Evolutionary conservation across 2,797 vertebrate species (phyloP).

Genomic region (Typhlichthys eigenmanni): DNA sequence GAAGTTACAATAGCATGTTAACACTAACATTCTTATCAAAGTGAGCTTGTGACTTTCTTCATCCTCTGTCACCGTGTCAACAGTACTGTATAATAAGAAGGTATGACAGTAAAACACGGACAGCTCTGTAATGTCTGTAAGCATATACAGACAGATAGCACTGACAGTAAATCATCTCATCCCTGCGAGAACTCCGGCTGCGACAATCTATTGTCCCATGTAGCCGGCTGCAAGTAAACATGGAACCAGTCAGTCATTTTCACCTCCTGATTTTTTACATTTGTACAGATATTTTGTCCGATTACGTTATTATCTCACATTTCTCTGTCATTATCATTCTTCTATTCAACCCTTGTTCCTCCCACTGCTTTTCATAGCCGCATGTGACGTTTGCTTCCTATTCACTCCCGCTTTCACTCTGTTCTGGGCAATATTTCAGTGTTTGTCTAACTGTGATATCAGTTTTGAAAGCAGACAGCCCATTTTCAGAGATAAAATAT

Average conservation of each 20-base stretch:
- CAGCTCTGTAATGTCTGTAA: background rate
- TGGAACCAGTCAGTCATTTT: background rate
- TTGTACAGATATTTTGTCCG: background rate
- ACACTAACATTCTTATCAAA: too few species aligned
- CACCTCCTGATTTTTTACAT: background rate
- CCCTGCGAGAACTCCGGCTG: background rate
- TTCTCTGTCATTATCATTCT: background rate
- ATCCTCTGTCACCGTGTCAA: background rate
- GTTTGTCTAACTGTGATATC: constrained; percentile 30
- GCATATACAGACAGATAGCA: background rate
- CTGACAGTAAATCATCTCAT: background rate
- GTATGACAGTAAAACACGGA: background rate
- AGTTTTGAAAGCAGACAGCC: constrained; percentile 34
- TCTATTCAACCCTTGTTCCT: background rate
- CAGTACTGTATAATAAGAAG: background rate
- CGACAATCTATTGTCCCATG: background rate
- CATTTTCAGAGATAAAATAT: constrained; percentile 32
- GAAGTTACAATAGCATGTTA: too few species aligned
- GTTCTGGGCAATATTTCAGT: constrained; percentile 26
- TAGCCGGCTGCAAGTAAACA: too few species aligned
- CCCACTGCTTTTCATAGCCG: constrained; percentile 5
- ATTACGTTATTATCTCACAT: constrained; percentile 4
- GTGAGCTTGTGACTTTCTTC: too few species aligned
- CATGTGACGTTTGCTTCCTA: background rate
- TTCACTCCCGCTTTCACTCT: background rate